Conservation (phyloP, 2,888 invertebrate species). For the Sphaerophoria taeniata region DNA sequence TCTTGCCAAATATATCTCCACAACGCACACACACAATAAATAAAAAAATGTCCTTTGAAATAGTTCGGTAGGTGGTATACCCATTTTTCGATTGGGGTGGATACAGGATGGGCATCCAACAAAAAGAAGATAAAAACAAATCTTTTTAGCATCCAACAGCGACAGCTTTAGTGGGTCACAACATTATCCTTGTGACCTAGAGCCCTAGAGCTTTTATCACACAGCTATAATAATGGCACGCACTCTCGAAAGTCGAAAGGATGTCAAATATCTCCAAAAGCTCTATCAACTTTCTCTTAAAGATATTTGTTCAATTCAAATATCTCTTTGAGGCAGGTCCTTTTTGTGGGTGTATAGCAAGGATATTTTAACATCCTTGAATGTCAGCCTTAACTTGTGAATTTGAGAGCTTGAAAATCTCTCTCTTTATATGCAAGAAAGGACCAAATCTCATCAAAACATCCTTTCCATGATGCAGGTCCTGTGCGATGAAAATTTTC, state of each 20-base stretch:
- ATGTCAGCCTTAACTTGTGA: constrained; percentile 18
- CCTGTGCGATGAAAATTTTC: constrained; percentile 57
- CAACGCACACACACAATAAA: constrained; percentile 26
- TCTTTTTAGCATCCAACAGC: constrained; percentile 36
- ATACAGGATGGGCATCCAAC: constrained; percentile 15
- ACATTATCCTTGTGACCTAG: constrained; percentile 67
- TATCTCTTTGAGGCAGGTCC: constrained; percentile 22
- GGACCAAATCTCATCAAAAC: constrained; percentile 51
- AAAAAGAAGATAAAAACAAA: constrained; percentile 49
- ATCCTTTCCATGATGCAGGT: constrained; percentile 71
- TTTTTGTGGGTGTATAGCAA: constrained; percentile 6
- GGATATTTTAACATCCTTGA: constrained; percentile 64
- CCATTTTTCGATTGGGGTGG: constrained; percentile 19
- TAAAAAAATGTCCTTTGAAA: not conserved
- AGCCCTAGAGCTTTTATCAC: constrained; percentile 58
- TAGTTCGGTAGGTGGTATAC: constrained; percentile 8
- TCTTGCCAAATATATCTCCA: constrained; percentile 2
- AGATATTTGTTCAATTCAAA: not conserved
- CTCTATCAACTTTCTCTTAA: constrained; percentile 36
- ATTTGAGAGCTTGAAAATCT: not conserved
- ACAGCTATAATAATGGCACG: not conserved
- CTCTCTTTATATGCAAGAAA: not conserved
- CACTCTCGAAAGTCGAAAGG: not conserved
- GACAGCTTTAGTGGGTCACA: constrained; percentile 63
- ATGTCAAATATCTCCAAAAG: not conserved